Percentiles rank a stretch among this genome's conserved stretches.
Evolutionary conservation across 2,113 vertebrate species (phyloP).

Genomic region (Setophaga coronata): DNA sequence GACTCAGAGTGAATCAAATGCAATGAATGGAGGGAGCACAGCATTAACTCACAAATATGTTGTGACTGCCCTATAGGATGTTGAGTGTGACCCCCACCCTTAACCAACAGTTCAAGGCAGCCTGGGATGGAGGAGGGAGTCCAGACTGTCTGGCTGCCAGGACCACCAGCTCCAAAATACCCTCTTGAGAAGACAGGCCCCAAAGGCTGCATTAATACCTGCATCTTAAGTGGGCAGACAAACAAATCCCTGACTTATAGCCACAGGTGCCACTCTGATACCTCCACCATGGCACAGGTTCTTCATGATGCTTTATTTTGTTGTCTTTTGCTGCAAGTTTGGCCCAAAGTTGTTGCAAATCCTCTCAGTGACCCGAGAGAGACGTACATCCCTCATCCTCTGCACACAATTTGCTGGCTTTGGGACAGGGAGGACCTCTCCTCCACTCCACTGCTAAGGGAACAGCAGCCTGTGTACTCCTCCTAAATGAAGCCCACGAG

Average conservation of each 20-base stretch:
- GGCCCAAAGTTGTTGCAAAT: not conserved
- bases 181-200: not conserved
- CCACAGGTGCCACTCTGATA: not conserved
- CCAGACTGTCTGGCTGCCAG: not conserved
- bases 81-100: not conserved
- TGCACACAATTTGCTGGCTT: not conserved
- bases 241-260: not conserved
- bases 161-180: not conserved
- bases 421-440: not conserved
- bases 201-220: not conserved
- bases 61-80: fast-evolving
- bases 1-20: not conserved
- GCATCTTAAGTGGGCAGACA: not conserved
- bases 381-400: not conserved
- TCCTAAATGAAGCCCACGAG: not conserved
- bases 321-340: not conserved
- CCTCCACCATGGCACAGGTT: not conserved
- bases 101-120: not conserved
- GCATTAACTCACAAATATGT: not conserved
- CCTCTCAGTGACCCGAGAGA: not conserved
- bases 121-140: not conserved
- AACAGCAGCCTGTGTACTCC: not conserved
- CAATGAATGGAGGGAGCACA: not conserved
- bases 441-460: not conserved
- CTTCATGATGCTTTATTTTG: not conserved